phyloP scores from a whole-genome alignment of 2,113 vertebrate species.

The Bujurquina vittata region DNA sequence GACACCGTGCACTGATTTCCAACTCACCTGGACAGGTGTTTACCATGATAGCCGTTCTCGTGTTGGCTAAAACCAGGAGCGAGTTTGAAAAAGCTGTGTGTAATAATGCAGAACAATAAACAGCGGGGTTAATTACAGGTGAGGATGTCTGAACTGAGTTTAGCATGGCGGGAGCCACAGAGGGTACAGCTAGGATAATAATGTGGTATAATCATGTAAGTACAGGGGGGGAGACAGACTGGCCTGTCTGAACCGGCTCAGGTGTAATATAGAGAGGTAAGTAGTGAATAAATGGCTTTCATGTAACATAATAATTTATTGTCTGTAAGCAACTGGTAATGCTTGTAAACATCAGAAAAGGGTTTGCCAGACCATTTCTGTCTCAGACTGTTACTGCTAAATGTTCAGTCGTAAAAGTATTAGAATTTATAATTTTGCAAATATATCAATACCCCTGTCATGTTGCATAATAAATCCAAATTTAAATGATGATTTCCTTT shows the following conservation, averaged over 20 bases:
- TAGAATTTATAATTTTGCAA: background rate
- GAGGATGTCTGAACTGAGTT: constrained; percentile 51
- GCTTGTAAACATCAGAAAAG: background rate
- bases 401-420: background rate
- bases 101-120: constrained; percentile 59
- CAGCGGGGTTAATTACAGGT: constrained; percentile 54
- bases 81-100: background rate
- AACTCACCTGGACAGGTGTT: constrained; percentile 65
- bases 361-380: background rate
- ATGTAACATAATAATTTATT: constrained; percentile 42
- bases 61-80: background rate
- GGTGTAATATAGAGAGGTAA: constrained; percentile 33
- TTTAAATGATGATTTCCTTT: too few species aligned
- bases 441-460: too few species aligned
- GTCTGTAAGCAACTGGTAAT: constrained; percentile 29
- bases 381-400: background rate
- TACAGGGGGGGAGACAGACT: constrained; percentile 44
- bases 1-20: constrained; percentile 12
- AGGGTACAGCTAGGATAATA: constrained; percentile 46
- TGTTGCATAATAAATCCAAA: too few species aligned
- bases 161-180: constrained; percentile 44
- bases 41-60: constrained; percentile 2
- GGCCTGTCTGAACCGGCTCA: constrained; percentile 37
- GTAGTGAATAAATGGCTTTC: constrained; percentile 33
- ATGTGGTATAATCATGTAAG: constrained; percentile 65